Conservation (phyloP, 2,113 vertebrate species). For the Prionailurus viverrinus region DNA sequence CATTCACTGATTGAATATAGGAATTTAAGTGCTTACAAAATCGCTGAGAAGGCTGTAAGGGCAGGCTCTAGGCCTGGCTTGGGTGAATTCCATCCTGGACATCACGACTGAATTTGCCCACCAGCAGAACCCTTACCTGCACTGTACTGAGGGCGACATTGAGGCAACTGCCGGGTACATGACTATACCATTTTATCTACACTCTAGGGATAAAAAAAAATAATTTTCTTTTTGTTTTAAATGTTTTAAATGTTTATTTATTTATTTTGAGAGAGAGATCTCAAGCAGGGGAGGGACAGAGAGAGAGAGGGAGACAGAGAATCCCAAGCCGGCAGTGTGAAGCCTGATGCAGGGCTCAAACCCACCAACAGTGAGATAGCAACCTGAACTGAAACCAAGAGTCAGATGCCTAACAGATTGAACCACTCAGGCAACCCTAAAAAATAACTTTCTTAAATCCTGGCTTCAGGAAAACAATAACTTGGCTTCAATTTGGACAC, state of each 20-base stretch:
- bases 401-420: too few relatives aligned
- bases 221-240: neutral
- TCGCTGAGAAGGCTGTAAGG: neutral
- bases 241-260: too few relatives aligned
- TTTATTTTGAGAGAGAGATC: too few relatives aligned
- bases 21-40: neutral
- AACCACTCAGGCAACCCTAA: neutral
- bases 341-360: too few relatives aligned
- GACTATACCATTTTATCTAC: neutral
- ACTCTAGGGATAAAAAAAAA: neutral
- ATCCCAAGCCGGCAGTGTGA: too few relatives aligned
- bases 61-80: too few relatives aligned
- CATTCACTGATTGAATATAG: neutral
- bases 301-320: too few relatives aligned
- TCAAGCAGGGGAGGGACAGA: too few relatives aligned
- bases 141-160: fast-evolving
- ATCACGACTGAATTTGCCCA: neutral
- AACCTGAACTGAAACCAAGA: too few relatives aligned
- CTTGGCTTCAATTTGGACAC: neutral
- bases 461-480: neutral
- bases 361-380: too few relatives aligned
- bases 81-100: neutral
- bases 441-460: neutral
- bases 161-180: neutral
- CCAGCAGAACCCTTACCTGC: neutral